Conservation (phyloP, 2,113 vertebrate genomes). For the Cervus canadensis region DNA sequence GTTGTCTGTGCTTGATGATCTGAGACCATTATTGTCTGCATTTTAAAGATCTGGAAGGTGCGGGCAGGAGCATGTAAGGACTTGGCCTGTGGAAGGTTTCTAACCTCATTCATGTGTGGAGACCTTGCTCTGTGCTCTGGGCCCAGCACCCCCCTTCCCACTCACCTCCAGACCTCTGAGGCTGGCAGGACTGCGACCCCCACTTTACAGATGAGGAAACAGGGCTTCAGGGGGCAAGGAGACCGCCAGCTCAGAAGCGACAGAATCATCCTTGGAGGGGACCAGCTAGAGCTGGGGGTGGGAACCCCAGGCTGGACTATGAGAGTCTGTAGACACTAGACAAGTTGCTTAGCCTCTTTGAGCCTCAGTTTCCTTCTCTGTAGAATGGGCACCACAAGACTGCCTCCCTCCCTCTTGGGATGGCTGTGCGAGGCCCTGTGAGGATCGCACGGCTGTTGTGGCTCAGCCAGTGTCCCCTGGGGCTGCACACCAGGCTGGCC, state of each 20-base stretch:
- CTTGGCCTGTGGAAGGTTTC: not conserved
- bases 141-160: not conserved
- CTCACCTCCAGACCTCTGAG: not conserved
- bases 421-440: not conserved
- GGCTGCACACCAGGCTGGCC: not conserved
- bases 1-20: not conserved
- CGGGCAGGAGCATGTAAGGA: not conserved
- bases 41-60: not conserved
- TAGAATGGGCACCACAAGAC: not conserved
- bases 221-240: not conserved
- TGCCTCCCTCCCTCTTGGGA: not conserved
- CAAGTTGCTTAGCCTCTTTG: not conserved
- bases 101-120: not conserved
- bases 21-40: not conserved
- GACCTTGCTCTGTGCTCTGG: not conserved
- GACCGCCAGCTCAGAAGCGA: not conserved
- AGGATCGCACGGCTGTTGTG: fast-evolving
- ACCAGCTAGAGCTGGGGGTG: too few species aligned
- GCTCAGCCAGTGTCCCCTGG: not conserved
- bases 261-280: not conserved
- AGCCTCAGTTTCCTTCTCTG: not conserved
- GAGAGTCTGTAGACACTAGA: not conserved
- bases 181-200: fast-evolving
- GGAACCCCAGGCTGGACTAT: fast-evolving
- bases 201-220: not conserved